A percentile compares a stretch with the other conserved stretches of the same genome.
Conservation (phyloP, 2,888 invertebrate genomes). For the Lycia hirtaria region DNA sequence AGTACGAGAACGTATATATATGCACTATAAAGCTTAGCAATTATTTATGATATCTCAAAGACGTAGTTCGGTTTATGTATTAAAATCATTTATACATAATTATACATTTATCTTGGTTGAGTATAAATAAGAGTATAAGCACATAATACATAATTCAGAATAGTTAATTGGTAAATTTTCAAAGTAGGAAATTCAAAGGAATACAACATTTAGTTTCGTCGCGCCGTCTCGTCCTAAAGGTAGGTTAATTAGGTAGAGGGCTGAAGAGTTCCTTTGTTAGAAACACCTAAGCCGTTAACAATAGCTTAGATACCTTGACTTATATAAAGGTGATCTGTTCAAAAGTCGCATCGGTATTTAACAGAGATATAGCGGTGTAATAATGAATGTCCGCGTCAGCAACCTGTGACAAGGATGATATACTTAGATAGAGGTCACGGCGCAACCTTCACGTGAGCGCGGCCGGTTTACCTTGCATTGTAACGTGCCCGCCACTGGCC, state of each 20-base stretch:
- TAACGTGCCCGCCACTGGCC: slow-evolving; percentile 62
- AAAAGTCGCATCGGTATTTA: slow-evolving; percentile 49
- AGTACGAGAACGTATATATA: no score
- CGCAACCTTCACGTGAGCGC: slow-evolving; percentile 69
- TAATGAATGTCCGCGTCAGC: slow-evolving; percentile 57
- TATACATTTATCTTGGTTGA: no score
- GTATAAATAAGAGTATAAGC: no score
- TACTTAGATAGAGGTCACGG: slow-evolving; percentile 64
- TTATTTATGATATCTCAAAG: no score
- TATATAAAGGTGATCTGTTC: slow-evolving; percentile 49
- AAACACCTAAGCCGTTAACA: slow-evolving; percentile 18
- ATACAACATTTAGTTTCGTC: not conserved
- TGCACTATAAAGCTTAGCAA: no score
- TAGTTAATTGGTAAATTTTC: no score
- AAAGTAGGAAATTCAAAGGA: not conserved
- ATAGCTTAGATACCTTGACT: slow-evolving; percentile 15
- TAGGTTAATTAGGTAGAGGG: slow-evolving; percentile 7
- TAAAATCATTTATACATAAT: no score
- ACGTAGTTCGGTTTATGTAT: no score
- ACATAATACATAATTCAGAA: no score
- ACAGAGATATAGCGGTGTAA: slow-evolving; percentile 54
- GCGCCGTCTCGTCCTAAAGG: not conserved
- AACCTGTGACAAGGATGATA: slow-evolving; percentile 65
- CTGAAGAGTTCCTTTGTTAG: slow-evolving; percentile 5
- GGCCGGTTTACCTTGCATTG: slow-evolving; percentile 69